These are phyloP conservation scores for Peromyscus maniculatus DNA, from an alignment of 2,113 vertebrate genomes.

Conservation along the genomic window DNA sequence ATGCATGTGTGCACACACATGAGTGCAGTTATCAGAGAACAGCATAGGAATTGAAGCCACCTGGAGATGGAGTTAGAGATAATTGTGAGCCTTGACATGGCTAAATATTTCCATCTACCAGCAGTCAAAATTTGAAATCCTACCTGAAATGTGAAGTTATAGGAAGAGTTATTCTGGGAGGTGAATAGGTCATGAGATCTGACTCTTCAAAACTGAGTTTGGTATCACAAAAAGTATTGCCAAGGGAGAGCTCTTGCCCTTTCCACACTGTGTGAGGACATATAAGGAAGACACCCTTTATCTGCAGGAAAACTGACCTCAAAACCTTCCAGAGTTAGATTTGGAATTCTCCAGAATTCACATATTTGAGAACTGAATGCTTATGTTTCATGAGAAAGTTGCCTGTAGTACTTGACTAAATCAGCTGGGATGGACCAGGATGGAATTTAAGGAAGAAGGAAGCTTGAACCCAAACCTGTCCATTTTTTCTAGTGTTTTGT, in stretches of 20 bases:
- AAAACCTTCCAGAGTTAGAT: neutral
- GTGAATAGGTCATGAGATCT: neutral
- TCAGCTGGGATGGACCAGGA: neutral
- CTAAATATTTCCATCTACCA: neutral
- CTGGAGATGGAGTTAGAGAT: neutral
- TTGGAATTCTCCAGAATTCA: neutral
- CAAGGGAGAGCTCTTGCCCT: neutral
- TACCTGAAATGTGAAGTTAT: too few relatives aligned
- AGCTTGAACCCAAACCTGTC: neutral
- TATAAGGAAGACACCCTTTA: rapidly evolving
- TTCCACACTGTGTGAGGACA: neutral
- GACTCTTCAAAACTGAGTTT: neutral
- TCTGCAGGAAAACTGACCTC: too few relatives aligned
- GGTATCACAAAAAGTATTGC: neutral
- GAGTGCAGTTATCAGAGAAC: neutral
- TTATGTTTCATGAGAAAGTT: neutral
- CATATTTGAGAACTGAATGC: neutral
- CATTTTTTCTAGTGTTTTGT: slow-evolving; percentile 1
- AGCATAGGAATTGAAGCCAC: neutral
- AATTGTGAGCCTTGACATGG: neutral
- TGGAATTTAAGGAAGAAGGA: slow-evolving; percentile 28
- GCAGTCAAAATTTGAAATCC: neutral
- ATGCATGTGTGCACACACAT: neutral
- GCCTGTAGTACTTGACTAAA: neutral
- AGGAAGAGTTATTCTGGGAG: neutral